A percentile compares a stretch with the other conserved stretches of the same genome.
Evolutionary conservation across 2,888 invertebrate species (phyloP).

Genomic region (Campopleginae sp.): DNA sequence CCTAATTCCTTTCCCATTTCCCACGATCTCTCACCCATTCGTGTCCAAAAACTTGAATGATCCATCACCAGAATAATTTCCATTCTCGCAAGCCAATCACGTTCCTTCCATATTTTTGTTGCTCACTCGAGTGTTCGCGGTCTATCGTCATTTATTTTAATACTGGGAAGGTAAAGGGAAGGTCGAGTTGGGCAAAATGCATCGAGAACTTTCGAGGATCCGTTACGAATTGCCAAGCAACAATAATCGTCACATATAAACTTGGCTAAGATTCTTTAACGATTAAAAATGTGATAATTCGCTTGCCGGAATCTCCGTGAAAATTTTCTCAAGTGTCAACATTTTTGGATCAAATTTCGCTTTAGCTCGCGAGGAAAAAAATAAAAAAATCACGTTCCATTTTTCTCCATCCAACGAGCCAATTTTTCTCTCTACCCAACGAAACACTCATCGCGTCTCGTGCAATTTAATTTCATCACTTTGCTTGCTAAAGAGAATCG

Average conservation of each 20-base stretch:
- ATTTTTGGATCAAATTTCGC: too few relatives aligned
- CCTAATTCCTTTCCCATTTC: neutral
- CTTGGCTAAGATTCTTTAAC: conserved; percentile 71
- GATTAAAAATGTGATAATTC: conserved; percentile 68
- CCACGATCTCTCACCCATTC: neutral
- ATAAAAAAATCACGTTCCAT: neutral
- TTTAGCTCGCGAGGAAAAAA: conserved; percentile 1
- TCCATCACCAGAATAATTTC: neutral
- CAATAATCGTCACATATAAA: conserved; percentile 76
- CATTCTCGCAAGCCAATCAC: neutral
- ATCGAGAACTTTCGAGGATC: conserved; percentile 46
- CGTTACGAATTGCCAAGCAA: conserved; percentile 70
- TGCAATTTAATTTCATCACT: neutral
- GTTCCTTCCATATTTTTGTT: neutral
- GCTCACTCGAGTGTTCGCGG: neutral
- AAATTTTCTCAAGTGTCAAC: too few relatives aligned
- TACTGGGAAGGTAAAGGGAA: neutral
- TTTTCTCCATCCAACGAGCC: neutral
- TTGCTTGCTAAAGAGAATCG: neutral
- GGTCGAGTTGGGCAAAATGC: neutral
- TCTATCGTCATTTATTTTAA: neutral
- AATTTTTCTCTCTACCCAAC: neutral
- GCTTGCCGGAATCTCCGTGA: conserved; percentile 11
- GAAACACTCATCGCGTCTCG: neutral
- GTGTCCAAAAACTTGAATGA: neutral